Evolutionary conservation across 37 sponge, comb jelly and placozoan genomes (phyloP).

Genomic region (Diacarnus erythraeanus): DNA sequence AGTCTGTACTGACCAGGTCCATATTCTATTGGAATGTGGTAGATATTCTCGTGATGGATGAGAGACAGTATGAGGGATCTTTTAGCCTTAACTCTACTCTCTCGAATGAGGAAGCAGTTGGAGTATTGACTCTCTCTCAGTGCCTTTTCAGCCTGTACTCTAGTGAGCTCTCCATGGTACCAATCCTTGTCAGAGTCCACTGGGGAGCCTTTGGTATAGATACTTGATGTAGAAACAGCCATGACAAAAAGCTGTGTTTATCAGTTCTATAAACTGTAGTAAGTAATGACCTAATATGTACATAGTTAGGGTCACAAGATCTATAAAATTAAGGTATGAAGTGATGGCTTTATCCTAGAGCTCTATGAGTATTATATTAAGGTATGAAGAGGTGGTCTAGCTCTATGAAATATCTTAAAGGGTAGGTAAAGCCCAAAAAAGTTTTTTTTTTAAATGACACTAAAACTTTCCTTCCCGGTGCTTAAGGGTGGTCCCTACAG

Average conservation of each 20-base stretch:
- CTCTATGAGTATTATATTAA: too few relatives aligned
- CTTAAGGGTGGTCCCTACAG: too few relatives aligned
- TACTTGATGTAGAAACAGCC: not conserved
- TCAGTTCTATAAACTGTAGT: too few relatives aligned
- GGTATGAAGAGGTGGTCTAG: too few relatives aligned
- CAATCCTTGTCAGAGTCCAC: not conserved
- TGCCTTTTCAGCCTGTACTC: not conserved
- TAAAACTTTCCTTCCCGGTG: too few relatives aligned
- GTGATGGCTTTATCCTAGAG: too few relatives aligned
- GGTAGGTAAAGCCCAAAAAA: too few relatives aligned
- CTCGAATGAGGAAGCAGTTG: not conserved
- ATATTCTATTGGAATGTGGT: not conserved
- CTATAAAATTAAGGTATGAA: too few relatives aligned
- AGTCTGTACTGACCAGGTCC: not conserved
- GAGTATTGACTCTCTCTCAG: not conserved
- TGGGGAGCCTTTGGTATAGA: not conserved
- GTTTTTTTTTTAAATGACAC: too few relatives aligned
- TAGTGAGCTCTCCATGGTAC: not conserved
- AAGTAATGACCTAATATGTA: not conserved
- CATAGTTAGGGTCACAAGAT: too few relatives aligned
- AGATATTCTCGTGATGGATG: not conserved
- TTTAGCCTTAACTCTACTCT: not conserved
- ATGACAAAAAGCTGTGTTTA: too few relatives aligned
- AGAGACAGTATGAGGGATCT: not conserved
- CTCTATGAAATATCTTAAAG: too few relatives aligned